Percentiles rank a stretch among this genome's conserved stretches.
phyloP scores from a whole-genome alignment of 2,888 invertebrate genomes.

The Geophilus truncorum region DNA sequence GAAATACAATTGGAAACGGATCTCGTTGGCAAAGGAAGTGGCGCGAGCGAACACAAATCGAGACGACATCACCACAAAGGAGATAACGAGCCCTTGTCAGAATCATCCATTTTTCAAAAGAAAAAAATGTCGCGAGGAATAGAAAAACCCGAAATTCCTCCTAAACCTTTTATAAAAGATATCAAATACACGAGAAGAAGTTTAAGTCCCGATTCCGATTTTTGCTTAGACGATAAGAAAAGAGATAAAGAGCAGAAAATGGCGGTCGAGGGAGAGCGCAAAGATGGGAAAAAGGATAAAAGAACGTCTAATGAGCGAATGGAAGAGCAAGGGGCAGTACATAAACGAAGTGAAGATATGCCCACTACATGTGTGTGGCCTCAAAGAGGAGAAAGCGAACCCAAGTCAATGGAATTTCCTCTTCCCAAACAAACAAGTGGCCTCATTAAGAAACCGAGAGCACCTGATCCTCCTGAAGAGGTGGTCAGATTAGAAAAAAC shows the following conservation, averaged over 20 bases:
- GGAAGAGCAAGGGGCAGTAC: neutral
- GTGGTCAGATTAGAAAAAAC: neutral
- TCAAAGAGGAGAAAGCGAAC: neutral
- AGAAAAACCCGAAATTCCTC: conserved; percentile 32
- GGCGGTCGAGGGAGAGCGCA: neutral
- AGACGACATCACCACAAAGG: neutral
- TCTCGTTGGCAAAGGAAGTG: neutral
- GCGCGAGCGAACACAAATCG: neutral
- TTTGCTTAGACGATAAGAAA: neutral
- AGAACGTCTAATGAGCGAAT: neutral
- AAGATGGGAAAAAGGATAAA: neutral
- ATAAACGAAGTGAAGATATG: neutral
- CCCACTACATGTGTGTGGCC: neutral
- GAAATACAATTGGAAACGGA: conserved; percentile 31
- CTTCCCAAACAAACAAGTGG: neutral
- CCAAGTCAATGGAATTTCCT: neutral
- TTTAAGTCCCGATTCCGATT: conserved; percentile 25
- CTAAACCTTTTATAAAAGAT: conserved; percentile 29
- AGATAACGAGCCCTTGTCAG: conserved; percentile 29
- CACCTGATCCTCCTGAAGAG: conserved; percentile 6
- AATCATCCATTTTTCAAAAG: conserved; percentile 25
- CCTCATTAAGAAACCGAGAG: conserved; percentile 6
- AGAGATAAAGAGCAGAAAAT: neutral
- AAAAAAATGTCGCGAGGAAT: neutral
- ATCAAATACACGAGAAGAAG: conserved; percentile 20